Base-by-base conservation (phyloP, 2,113 vertebrate genomes). In the Dicerorhinus sumatrensis region DNA sequence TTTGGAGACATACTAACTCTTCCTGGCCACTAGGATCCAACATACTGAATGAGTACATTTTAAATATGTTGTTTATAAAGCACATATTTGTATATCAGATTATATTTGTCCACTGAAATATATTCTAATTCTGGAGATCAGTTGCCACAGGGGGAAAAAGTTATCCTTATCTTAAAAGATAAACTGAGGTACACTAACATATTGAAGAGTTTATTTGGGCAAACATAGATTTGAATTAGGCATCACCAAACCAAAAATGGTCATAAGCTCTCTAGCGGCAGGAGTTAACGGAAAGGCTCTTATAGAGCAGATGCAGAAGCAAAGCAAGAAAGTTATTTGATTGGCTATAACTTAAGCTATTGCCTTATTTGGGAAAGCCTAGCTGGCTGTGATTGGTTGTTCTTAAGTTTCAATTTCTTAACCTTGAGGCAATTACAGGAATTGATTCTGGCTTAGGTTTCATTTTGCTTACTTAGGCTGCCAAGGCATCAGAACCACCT, bases 321-420 rank as follows among this genome's bases (percentile, higher is more conserved):
- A 95, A 83, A 84, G 23, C 8, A 77, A 83, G 36, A 17, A 8
- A 75, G 14, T 76, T 87, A 70, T 79, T n/a, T 77, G 70, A 36
- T 94, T 80, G 39, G 31, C 23, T 48, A n/a, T 46, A 65, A n/a
- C 46, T 67, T 95, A 95, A 48, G 81, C 51, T 33, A 33, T 58
- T 69, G 56, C 60, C 73, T 76, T 76, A 83, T 58, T 90, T 90
- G 60, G 87, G 70, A 76, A 83, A 76, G 31, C 17, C 31, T 67
- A 48, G 46, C 84, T 48, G 63, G 36, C 29, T 83, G 48, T 83
- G 79, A 76, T 84, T 76, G 17, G 16, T 31, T 76, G 36, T 58
- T 56, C 36, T 58, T 69, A 67, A 67, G 36, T 76, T 95, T 90
- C 73, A 12, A 69, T 75, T 87, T 94, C 46, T 75, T 89, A 83